These are phyloP conservation scores for Stenotaenia linearis DNA, from an alignment of 2,888 invertebrate species.

Conservation along the genomic window DNA sequence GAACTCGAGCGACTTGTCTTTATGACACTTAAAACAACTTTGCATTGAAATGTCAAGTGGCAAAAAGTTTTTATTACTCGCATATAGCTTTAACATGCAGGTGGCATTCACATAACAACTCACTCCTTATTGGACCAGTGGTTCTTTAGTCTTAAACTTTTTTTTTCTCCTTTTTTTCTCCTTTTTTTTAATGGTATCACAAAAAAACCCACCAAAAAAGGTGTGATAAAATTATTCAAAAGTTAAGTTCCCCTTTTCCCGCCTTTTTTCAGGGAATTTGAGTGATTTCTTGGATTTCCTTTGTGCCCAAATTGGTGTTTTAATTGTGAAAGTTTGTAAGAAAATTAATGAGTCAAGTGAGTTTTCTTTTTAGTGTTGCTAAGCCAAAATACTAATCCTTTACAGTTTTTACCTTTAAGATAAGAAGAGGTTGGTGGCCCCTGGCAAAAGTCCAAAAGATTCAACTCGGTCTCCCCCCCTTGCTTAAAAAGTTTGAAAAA, in stretches of 20 bases:
- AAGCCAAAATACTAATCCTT: neutral
- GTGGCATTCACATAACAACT: constrained; percentile 3
- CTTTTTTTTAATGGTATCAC: neutral
- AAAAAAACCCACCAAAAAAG: neutral
- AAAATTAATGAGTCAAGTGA: neutral
- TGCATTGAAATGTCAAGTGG: constrained; percentile 4
- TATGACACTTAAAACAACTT: constrained; percentile 4
- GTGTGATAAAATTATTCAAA: neutral
- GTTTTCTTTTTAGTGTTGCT: neutral
- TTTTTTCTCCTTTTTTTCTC: neutral
- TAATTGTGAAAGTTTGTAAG: neutral
- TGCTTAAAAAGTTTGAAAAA: too few relatives aligned
- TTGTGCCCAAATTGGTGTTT: neutral
- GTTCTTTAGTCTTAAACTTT: neutral
- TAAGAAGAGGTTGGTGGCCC: constrained; percentile 4
- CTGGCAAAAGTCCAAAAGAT: neutral
- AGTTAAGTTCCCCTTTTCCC: neutral
- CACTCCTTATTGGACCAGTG: neutral
- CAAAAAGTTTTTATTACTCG: neutral
- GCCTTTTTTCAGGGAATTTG: neutral
- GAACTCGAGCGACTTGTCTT: neutral
- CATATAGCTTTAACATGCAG: neutral
- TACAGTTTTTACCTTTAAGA: neutral
- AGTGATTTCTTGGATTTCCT: neutral
- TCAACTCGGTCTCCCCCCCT: too few relatives aligned